phyloP scores from a whole-genome alignment of 2,797 vertebrate species.

The Characodon lateralis region DNA sequence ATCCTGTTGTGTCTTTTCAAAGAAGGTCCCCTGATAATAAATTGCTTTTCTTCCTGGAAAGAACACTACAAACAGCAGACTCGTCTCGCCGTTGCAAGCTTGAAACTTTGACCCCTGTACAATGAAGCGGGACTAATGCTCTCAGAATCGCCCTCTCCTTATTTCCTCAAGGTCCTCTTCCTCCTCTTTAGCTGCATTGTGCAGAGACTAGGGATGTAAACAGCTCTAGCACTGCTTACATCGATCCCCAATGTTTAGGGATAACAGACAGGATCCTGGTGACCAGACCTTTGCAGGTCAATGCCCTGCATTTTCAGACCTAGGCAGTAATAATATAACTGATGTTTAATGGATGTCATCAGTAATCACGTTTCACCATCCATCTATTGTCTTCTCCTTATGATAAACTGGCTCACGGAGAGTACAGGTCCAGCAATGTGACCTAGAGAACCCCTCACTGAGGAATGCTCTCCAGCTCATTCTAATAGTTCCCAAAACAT shows the following conservation, averaged over 20 bases:
- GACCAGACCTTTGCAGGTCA: no score
- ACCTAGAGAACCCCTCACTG: no score
- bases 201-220: slow-evolving; percentile 43
- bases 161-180: slow-evolving; percentile 15
- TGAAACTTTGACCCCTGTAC: slow-evolving; percentile 51
- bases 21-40: slow-evolving; percentile 53
- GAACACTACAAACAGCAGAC: slow-evolving; percentile 37
- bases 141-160: slow-evolving; percentile 24
- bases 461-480: no score
- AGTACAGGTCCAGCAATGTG: no score
- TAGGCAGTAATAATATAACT: no score
- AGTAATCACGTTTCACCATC: background rate
- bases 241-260: slow-evolving; percentile 27
- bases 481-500: no score
- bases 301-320: background rate
- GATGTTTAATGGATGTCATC: no score
- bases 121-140: slow-evolving; percentile 57
- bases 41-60: slow-evolving; percentile 54
- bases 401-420: no score
- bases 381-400: background rate
- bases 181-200: slow-evolving; percentile 34
- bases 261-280: slow-evolving; percentile 36
- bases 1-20: slow-evolving; percentile 26
- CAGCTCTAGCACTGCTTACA: slow-evolving; percentile 47
- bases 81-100: slow-evolving; percentile 31